Evolutionary conservation across 2,888 invertebrate species (phyloP).

Genomic region (Archaeoteleia sp.): DNA sequence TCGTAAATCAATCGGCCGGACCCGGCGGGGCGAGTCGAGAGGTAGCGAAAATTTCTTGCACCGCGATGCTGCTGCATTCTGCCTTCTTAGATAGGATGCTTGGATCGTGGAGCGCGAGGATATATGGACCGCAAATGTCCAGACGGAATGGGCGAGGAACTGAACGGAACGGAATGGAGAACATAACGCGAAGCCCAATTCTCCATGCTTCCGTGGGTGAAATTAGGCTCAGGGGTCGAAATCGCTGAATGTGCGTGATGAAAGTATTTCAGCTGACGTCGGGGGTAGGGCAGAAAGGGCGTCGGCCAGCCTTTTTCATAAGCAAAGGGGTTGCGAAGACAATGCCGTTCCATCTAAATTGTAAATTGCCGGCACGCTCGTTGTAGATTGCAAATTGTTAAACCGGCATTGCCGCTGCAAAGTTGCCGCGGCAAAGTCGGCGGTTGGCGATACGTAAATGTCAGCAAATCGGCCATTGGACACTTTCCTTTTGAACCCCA

Average conservation of each 20-base stretch:
- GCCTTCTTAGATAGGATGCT: constrained; percentile 29
- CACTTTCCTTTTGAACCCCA: constrained; percentile 12
- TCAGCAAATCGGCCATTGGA: constrained; percentile 8
- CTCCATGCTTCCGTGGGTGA: constrained; percentile 34
- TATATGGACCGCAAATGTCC: constrained; percentile 39
- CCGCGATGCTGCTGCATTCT: neutral
- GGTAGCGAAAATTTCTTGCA: constrained; percentile 30
- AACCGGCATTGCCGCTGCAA: constrained; percentile 46
- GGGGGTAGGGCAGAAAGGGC: constrained; percentile 21
- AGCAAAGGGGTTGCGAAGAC: constrained; percentile 63
- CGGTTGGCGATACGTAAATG: constrained; percentile 7
- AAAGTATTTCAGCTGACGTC: constrained; percentile 68
- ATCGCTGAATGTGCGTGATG: constrained; percentile 67
- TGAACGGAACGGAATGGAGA: neutral
- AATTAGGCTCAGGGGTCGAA: constrained; percentile 56
- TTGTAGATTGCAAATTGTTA: constrained; percentile 65
- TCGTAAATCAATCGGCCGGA: constrained; percentile 39
- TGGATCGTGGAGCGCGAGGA: constrained; percentile 5
- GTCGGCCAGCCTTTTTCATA: constrained; percentile 64
- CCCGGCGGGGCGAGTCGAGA: constrained; percentile 2
- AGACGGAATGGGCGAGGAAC: constrained; percentile 13
- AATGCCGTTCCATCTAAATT: constrained; percentile 69
- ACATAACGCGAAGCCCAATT: constrained; percentile 21
- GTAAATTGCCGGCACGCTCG: constrained; percentile 62
- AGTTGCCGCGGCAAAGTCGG: constrained; percentile 9